Base-by-base conservation (phyloP, 2,113 vertebrate genomes). In the Nasalis larvatus region DNA sequence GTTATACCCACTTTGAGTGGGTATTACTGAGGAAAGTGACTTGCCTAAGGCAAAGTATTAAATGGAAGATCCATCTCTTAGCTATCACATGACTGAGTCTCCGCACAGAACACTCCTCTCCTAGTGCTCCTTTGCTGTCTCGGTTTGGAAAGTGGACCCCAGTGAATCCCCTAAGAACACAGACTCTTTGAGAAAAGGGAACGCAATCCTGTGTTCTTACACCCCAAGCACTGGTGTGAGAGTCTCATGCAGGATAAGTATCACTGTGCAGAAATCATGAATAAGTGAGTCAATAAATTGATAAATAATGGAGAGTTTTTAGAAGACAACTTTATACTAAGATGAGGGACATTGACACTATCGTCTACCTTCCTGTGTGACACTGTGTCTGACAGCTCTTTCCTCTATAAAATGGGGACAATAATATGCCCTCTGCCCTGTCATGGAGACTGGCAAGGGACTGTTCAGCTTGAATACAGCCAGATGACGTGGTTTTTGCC, bases 81-180 rank as follows among this genome's bases (percentile, higher is more conserved):
- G 12, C 21, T 13, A 20, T 27, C 5, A 0, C 8, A 0, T 35
- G 81, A 17, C 81, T 76, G 32, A 49, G 54, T 4, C 35, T 92
- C 49, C 4, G 0, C 11, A 7, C 17, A 49, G 54, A 88, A 58
- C n/a, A 73, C 7, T 23, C 13, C 8, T 27, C 7, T 56, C 6
- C 27, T 4, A 12, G 35, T 1, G 30, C 23, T 76, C 32, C 35
- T 8, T 10, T 4, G 2, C 27, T 27, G 35, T 4, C 20, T 49
- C 0, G 0, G 23, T 49, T n/a, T 8, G 4, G 35, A 54, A 56
- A 54, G 54, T 8, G 35, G 40, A 4, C 14, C 11, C 1, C 16
- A 16, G 13, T 1, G 23, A n/a, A 8, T 40, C 66, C 58, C 40
- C 35, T 40, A 35, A 42, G 45, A n/a, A 11, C 71, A 63, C 5